Evolutionary conservation across 2,797 vertebrate genomes (phyloP), one percentile per base, ranked within the genome.

Genomic region (Halcyon leucocephala): DNA sequence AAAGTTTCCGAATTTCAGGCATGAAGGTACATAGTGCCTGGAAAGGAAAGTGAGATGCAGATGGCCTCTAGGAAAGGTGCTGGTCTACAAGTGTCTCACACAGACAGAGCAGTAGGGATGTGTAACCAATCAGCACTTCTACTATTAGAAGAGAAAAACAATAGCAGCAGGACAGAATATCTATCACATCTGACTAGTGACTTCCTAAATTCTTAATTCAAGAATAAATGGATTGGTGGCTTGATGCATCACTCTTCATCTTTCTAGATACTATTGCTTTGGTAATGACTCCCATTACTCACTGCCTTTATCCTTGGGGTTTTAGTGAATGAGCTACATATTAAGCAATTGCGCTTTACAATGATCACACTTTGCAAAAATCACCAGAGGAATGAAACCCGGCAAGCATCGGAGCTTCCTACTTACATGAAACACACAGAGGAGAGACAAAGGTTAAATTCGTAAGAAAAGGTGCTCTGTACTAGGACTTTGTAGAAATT

Each of bases 341-440:
- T 73, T 93, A 95, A 97, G 62, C 76, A 93, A 79, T 78, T 91
- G 87, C 82, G 94, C 79, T 96, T 94, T 57, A 78, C 82, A 94
- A 83, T 79, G 73, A 97, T 94, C 96, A 92, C 91, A 65, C 86
- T 93, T 94, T 26, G 69, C 80, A 81, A 82, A 58, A 92, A 84
- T 85, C 89, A 89, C 74, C 31, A 76, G 82, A 86, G 94, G 60
- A 69, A 93, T 80, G 89, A 78, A 93, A 94, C 83, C 81, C 78
- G 80, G 91, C 42, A 91, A 90, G 80, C 70, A 54, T 31, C 64
- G 2, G 44, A 86, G 66, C 60, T 87, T 71, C 49, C 69, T 52
- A 16, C 54, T 83, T 25, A 9, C 24, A 55, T 3, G 31, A 76
- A 81, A 74, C 37, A 49, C 42, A 55, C 24, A 86, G 58, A 91